These are phyloP conservation scores for Sinocyclocheilus grahami DNA, from an alignment of 2,113 vertebrate genomes.

Conservation along the genomic window DNA sequence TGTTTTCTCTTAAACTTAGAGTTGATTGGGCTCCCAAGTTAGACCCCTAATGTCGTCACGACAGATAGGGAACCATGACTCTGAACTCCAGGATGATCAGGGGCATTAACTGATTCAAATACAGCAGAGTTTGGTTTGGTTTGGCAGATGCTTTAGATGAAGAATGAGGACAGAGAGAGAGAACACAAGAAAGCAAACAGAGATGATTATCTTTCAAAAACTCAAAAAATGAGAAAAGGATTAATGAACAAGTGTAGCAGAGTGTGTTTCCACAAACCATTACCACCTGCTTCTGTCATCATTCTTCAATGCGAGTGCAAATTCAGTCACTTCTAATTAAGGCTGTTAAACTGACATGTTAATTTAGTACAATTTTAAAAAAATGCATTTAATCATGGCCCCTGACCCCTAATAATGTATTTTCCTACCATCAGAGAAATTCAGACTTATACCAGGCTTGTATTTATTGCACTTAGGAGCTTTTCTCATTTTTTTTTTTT, in stretches of 20 bases:
- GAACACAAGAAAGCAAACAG: not conserved
- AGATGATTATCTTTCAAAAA: not conserved
- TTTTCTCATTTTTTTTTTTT: not conserved
- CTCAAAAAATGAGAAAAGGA: not conserved
- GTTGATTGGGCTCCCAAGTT: too few relatives aligned
- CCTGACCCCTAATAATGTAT: not conserved
- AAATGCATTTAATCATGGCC: not conserved
- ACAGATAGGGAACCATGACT: not conserved
- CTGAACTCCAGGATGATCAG: not conserved
- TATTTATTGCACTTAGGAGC: not conserved
- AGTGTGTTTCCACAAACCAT: not conserved
- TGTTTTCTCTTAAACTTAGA: too few relatives aligned
- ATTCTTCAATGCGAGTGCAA: not conserved
- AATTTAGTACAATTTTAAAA: not conserved
- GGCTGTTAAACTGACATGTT: not conserved
- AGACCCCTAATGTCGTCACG: too few relatives aligned
- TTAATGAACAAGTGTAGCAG: not conserved
- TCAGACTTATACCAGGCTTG: not conserved
- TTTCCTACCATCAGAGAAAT: not conserved
- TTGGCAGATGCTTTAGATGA: too few relatives aligned
- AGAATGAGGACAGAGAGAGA: too few relatives aligned
- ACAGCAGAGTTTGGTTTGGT: not conserved
- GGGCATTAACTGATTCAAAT: not conserved
- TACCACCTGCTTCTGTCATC: constrained; percentile 27
- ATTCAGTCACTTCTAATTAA: constrained; percentile 5